Evolutionary conservation across 2,797 vertebrate species (phyloP).

Genomic region (Alcedo atthis): DNA sequence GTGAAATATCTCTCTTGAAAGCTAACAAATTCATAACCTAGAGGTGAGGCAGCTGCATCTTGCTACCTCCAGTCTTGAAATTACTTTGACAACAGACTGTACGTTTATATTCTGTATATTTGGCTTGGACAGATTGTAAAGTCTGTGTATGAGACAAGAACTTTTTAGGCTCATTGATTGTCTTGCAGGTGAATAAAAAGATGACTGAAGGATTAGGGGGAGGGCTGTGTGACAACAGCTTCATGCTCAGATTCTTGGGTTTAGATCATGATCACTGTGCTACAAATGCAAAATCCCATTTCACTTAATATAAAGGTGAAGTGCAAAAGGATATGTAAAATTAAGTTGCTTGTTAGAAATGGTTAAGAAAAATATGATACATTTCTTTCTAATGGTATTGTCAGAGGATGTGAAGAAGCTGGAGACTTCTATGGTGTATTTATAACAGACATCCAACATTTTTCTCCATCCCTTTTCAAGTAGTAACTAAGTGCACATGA

Average conservation of each 20-base stretch:
- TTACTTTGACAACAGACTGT: neutral
- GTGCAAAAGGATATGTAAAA: neutral
- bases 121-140: neutral
- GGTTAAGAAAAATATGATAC: neutral
- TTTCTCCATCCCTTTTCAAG: neutral
- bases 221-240: neutral
- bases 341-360: neutral
- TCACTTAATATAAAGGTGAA: neutral
- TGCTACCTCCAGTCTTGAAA: neutral
- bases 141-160: neutral
- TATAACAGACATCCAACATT: fast-evolving
- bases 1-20: neutral
- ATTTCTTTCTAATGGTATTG: neutral
- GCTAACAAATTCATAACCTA: fast-evolving
- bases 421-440: fast-evolving
- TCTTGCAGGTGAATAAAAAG: neutral
- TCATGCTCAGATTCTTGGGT: neutral
- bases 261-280: neutral
- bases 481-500: neutral
- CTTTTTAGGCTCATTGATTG: neutral
- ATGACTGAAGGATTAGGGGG: neutral
- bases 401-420: neutral
- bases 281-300: neutral
- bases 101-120: neutral
- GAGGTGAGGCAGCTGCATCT: neutral